These are phyloP conservation scores for Manis javanica DNA, from an alignment of 2,797 vertebrate species.

Conservation along the genomic window DNA sequence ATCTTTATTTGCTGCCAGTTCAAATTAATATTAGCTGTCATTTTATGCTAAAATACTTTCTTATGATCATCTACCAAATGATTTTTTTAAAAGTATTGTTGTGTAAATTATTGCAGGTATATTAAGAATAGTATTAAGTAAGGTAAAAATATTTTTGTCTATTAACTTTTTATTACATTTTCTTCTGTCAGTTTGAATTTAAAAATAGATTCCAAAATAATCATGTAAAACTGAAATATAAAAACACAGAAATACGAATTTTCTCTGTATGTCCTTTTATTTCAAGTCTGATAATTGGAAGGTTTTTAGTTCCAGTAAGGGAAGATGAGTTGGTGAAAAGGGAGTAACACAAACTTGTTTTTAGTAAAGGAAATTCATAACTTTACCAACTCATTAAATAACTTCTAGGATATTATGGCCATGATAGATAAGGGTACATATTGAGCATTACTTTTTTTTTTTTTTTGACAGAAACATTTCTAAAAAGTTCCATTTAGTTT, in stretches of 20 bases:
- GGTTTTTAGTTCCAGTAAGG: not conserved
- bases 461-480: slow-evolving; percentile 60
- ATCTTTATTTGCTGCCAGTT: slow-evolving; percentile 42
- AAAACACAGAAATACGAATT: slow-evolving; percentile 17
- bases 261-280: slow-evolving; percentile 12
- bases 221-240: slow-evolving; percentile 42
- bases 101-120: slow-evolving; percentile 40
- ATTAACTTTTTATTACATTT: slow-evolving; percentile 62
- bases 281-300: not conserved
- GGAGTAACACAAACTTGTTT: slow-evolving; percentile 68
- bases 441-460: not conserved
- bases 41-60: slow-evolving; percentile 43
- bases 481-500: slow-evolving; percentile 78
- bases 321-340: slow-evolving; percentile 45
- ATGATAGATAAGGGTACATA: slow-evolving; percentile 69
- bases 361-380: slow-evolving; percentile 73
- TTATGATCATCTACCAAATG: slow-evolving; percentile 17
- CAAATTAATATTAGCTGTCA: slow-evolving; percentile 27
- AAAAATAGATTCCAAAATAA: slow-evolving; percentile 60
- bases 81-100: not conserved
- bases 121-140: slow-evolving; percentile 27
- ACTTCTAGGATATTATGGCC: slow-evolving; percentile 67
- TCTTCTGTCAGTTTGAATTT: slow-evolving; percentile 63
- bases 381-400: slow-evolving; percentile 46
- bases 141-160: slow-evolving; percentile 38